Evolutionary conservation across 1,140 invertebrate species (phyloP), one percentile per base, ranked within the genome.

Genomic region (Papilio polyxenes): DNA sequence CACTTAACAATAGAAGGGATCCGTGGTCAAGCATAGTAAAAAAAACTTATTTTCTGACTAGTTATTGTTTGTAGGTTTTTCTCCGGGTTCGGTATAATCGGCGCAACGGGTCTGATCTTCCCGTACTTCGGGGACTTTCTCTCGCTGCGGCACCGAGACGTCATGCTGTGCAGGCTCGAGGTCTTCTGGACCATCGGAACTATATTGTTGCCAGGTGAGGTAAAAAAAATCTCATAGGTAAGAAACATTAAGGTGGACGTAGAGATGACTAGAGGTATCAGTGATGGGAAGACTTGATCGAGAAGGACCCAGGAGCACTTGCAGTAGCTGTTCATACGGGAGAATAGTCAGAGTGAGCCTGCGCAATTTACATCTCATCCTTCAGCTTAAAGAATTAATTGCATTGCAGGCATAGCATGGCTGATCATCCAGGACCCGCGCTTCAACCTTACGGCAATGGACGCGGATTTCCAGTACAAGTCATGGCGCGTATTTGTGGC

Each of bases 401-500:
- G 69, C 53, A 48, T 88, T 91, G 10, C 90, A 96, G 95, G 93
- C 65, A 92, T 96, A 40, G 95, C 95, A 0, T 96, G 95, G 94
- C 85, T 89, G 44, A 93, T 95, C 75, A 95, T 95, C 87, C 95
- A 93, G 51, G 92, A 94, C 75, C 86, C 89, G 0, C 86, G 89
- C 15, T 94, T 91, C 85, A 92, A 90, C 62, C 78, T 90, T 44
- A 92, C 90, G 10, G 85, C 80, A 0, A 82, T 86, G 0, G 88
- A 83, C 15, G 91, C 94, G 2, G 87, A 83, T 20, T 95, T 95
- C 90, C 89, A 92, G 75, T 95, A 95, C 86, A 92, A 86, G 86
- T 97, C 96, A 3, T 98, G 98, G 97, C 95, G 97, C 56, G 95
- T 98, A 15, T 98, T 97, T 92, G 94, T 98, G 4, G 95, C 96